These are phyloP conservation scores for Zoanthus solanderi DNA, from an alignment of 92 coral and sea anemone species.

Conservation along the genomic window DNA sequence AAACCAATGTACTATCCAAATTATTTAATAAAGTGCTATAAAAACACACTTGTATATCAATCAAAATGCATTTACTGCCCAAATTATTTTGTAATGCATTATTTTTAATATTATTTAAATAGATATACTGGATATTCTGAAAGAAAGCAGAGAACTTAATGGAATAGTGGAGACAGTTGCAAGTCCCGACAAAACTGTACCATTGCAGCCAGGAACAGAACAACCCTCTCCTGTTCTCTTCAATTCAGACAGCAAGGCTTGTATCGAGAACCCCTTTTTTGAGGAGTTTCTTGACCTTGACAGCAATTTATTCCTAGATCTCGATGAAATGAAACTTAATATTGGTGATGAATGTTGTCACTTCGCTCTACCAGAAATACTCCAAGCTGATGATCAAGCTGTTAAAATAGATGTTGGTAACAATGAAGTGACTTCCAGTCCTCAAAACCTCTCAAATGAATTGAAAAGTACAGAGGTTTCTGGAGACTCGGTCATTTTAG, in stretches of 20 bases:
- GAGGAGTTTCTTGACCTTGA: constrained; percentile 83
- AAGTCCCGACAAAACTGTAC: constrained; percentile 24
- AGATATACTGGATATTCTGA: constrained; percentile 34
- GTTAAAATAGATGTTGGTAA: not conserved
- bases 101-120: not conserved
- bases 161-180: not conserved
- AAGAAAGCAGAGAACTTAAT: constrained; percentile 27
- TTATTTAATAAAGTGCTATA: no score
- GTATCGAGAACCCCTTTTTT: constrained; percentile 75
- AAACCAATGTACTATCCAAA: no score
- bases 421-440: constrained; percentile 31
- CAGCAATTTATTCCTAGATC: constrained; percentile 69
- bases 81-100: not conserved
- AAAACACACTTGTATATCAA: no score
- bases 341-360: constrained; percentile 46
- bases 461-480: not conserved
- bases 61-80: no score
- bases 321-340: constrained; percentile 45
- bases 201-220: not conserved
- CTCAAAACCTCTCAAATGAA: constrained; percentile 25
- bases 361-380: constrained; percentile 44
- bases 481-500: constrained; percentile 1
- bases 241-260: constrained; percentile 36
- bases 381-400: no score
- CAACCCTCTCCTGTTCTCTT: constrained; percentile 6